Percentiles rank a stretch among this genome's conserved stretches.
Conservation (phyloP, 2,113 vertebrate genomes). For the Puffinus mauretanicus region DNA sequence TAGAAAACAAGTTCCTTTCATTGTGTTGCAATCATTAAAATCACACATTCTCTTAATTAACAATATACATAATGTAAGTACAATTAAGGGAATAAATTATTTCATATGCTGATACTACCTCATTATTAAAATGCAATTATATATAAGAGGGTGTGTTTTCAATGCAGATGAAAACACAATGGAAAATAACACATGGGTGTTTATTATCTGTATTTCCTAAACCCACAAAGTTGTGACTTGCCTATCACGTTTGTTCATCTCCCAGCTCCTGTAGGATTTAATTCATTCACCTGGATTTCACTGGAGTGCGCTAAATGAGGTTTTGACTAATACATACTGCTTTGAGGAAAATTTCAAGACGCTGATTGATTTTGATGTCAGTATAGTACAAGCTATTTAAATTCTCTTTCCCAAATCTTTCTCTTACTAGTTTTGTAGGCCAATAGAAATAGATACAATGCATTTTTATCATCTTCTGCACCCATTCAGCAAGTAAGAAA, state of each 20-base stretch:
- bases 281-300: background rate
- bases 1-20: background rate
- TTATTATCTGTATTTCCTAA: background rate
- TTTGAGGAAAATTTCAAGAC: background rate
- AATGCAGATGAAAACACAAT: background rate
- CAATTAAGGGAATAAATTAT: background rate
- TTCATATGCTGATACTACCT: background rate
- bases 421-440: background rate
- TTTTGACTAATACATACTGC: background rate
- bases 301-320: background rate
- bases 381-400: background rate
- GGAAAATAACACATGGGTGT: background rate
- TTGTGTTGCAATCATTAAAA: background rate
- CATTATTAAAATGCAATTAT: background rate
- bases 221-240: background rate
- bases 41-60: background rate
- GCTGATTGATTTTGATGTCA: background rate
- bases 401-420: background rate
- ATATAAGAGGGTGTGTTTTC: background rate
- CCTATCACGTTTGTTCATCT: background rate
- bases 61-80: background rate
- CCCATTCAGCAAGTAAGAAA: background rate
- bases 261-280: background rate
- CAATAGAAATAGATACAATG: background rate
- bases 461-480: background rate